Percentiles rank a stretch among this genome's conserved stretches.
phyloP scores from a whole-genome alignment of 2,888 invertebrate species.

The Osmoderma eremita region DNA sequence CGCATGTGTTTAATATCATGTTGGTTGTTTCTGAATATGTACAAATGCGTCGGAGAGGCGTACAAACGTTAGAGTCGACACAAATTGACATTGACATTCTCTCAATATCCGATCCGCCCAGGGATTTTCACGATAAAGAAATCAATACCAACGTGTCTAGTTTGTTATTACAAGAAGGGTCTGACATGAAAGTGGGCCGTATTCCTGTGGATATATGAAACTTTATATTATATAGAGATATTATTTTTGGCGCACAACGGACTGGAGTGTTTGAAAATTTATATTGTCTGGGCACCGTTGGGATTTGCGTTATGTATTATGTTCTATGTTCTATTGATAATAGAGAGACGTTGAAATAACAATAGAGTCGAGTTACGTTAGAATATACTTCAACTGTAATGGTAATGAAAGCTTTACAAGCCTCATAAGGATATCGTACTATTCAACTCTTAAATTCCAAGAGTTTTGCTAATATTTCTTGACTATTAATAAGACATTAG shows the following conservation, averaged over 20 bases:
- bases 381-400: too few species aligned
- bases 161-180: constrained; percentile 32
- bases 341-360: too few species aligned
- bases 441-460: too few species aligned
- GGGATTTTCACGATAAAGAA: constrained; percentile 28
- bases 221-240: constrained; percentile 24
- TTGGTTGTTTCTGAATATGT: background rate
- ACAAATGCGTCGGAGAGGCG: background rate
- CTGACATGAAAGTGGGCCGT: constrained; percentile 14
- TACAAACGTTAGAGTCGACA: constrained; percentile 17
- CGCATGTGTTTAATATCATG: constrained; percentile 11
- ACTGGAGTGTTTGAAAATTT: constrained; percentile 3
- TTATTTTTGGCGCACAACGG: constrained; percentile 10
- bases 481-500: too few species aligned
- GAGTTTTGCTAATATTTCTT: too few species aligned
- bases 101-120: constrained; percentile 30
- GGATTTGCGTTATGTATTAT: too few species aligned
- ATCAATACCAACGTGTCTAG: constrained; percentile 32
- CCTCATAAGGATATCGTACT: too few species aligned
- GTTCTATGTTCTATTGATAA: too few species aligned
- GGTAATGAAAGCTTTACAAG: too few species aligned
- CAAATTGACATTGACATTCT: constrained; percentile 35
- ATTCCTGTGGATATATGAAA: constrained; percentile 24
- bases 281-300: background rate
- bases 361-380: too few species aligned